phyloP scores from a whole-genome alignment of 1,140 invertebrate species.

The Calosoma granatense region DNA sequence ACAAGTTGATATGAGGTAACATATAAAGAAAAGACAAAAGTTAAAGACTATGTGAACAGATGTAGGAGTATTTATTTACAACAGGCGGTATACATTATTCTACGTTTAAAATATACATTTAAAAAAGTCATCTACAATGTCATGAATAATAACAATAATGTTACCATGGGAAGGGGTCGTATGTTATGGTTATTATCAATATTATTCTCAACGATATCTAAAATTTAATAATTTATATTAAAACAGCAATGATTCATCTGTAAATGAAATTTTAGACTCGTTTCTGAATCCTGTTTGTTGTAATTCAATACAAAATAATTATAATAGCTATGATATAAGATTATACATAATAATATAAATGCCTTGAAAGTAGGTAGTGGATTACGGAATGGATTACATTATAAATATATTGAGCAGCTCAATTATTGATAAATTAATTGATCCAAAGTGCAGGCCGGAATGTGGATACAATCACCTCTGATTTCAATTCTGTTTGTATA shows the following conservation, averaged over 20 bases:
- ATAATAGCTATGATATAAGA: conserved; percentile 4
- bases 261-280: neutral
- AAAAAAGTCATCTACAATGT: conserved; percentile 3
- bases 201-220: neutral
- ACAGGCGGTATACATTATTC: conserved; percentile 2
- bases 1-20: too few relatives aligned
- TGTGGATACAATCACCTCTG: neutral
- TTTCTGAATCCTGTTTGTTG: neutral
- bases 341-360: conserved; percentile 8
- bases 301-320: conserved; percentile 1
- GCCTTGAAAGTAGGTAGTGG: neutral
- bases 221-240: too few relatives aligned
- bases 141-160: neutral
- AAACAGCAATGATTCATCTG: too few relatives aligned
- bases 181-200: neutral
- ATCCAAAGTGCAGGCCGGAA: neutral
- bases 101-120: neutral
- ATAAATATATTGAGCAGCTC: neutral
- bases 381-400: neutral
- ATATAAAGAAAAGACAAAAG: too few relatives aligned
- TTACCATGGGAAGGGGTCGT: neutral
- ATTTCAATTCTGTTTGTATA: too few relatives aligned
- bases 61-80: conserved; percentile 9
- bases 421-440: neutral
- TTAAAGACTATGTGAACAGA: conserved; percentile 5